phyloP scores from a whole-genome alignment of 2,113 vertebrate species.

The Addax nasomaculatus region DNA sequence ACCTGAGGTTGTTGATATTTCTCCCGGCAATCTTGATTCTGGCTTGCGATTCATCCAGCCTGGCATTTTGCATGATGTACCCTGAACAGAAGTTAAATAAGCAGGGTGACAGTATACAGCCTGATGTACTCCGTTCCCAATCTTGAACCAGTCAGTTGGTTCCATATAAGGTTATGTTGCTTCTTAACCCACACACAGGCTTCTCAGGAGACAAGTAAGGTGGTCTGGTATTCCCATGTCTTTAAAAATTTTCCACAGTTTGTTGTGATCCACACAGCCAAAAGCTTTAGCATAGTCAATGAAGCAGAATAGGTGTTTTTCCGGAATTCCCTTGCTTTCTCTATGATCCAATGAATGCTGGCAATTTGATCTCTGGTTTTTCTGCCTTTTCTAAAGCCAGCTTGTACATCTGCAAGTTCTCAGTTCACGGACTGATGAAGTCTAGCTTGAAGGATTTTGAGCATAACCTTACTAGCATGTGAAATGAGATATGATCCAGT shows the following conservation, averaged over 20 bases:
- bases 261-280: not conserved
- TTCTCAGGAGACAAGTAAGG: not conserved
- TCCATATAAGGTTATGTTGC: not conserved
- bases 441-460: not conserved
- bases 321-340: not conserved
- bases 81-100: not conserved
- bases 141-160: not conserved
- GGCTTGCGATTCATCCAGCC: not conserved
- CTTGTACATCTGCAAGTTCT: not conserved
- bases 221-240: not conserved
- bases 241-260: not conserved
- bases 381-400: not conserved
- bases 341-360: not conserved
- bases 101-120: not conserved
- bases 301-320: not conserved
- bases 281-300: not conserved
- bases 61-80: not conserved
- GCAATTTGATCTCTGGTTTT: not conserved
- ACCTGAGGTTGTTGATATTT: not conserved
- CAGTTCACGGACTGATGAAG: not conserved
- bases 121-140: not conserved
- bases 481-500: not conserved
- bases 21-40: not conserved
- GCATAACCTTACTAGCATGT: not conserved
- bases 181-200: not conserved